A percentile compares a stretch with the other conserved stretches of the same genome.
Conservation (phyloP, 2,888 invertebrate species). For the Nomada ruficornis region DNA sequence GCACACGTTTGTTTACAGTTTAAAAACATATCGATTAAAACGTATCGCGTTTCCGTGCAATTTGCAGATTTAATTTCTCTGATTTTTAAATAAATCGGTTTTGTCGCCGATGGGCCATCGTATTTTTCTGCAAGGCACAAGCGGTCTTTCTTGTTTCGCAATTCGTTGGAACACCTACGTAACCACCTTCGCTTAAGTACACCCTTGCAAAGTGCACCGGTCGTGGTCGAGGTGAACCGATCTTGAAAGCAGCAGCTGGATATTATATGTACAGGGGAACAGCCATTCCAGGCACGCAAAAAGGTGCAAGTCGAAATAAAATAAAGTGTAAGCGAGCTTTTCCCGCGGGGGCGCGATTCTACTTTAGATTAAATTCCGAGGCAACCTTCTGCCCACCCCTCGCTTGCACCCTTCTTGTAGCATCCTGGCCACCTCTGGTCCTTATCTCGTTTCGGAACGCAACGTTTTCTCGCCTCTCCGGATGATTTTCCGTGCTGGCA, state of each 20-base stretch:
- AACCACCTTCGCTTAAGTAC: constrained; percentile 33
- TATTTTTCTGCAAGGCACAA: not conserved
- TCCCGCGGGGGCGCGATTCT: constrained; percentile 72
- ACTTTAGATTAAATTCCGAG: constrained; percentile 81
- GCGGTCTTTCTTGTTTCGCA: not conserved
- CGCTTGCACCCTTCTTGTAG: not conserved
- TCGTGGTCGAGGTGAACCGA: not conserved
- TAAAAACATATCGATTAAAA: constrained; percentile 21
- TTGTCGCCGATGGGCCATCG: not conserved
- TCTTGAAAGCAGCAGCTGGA: constrained; percentile 11
- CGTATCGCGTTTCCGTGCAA: constrained; percentile 34
- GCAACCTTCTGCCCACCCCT: constrained; percentile 49
- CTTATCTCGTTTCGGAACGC: constrained; percentile 68
- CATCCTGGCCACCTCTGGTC: constrained; percentile 17
- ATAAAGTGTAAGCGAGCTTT: constrained; percentile 71
- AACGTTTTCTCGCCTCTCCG: constrained; percentile 60
- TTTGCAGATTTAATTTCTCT: constrained; percentile 17
- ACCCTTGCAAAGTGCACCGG: not conserved
- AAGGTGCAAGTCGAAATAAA: constrained; percentile 73
- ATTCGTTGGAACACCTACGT: not conserved
- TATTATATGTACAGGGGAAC: constrained; percentile 55
- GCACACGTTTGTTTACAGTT: constrained; percentile 15
- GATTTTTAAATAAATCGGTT: constrained; percentile 2
- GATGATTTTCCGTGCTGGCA: constrained; percentile 21
- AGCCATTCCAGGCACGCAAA: constrained; percentile 66